Evolutionary conservation across 1,140 invertebrate species (phyloP).

Genomic region (Reticulitermes speratus): DNA sequence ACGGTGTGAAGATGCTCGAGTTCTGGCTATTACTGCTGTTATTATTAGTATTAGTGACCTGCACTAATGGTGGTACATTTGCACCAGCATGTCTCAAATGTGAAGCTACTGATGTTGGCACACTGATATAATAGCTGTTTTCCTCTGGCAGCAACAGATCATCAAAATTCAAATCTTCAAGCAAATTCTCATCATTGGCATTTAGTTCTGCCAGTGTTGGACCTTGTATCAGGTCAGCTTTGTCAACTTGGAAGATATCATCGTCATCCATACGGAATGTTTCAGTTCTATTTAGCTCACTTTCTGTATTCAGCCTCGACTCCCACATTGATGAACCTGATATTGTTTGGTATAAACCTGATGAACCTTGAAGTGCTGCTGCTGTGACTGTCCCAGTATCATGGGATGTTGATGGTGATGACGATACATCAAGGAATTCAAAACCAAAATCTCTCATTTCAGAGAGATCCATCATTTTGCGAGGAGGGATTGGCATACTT

Average conservation of each 20-base stretch:
- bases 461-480: constrained; percentile 44
- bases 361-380: constrained; percentile 24
- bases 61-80: constrained; percentile 18
- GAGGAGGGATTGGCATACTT: constrained; percentile 36
- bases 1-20: constrained; percentile 29
- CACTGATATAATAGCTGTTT: constrained; percentile 47
- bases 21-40: constrained; percentile 35
- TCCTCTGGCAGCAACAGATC: constrained; percentile 76
- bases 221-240: constrained; percentile 76
- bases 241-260: constrained; percentile 87
- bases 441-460: constrained; percentile 51
- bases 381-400: not conserved
- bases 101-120: constrained; percentile 18
- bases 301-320: constrained; percentile 48
- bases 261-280: constrained; percentile 79
- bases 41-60: constrained; percentile 30
- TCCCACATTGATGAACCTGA: constrained; percentile 48
- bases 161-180: constrained; percentile 83
- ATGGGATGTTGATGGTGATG: constrained; percentile 26
- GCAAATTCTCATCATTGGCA: constrained; percentile 76
- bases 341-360: constrained; percentile 49
- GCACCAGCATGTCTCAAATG: not conserved
- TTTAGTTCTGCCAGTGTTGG: constrained; percentile 86
- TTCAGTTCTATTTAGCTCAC: constrained; percentile 51
- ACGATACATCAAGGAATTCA: constrained; percentile 43